phyloP scores from a whole-genome alignment of 1,140 invertebrate genomes.

The Drosophila nasuta region DNA sequence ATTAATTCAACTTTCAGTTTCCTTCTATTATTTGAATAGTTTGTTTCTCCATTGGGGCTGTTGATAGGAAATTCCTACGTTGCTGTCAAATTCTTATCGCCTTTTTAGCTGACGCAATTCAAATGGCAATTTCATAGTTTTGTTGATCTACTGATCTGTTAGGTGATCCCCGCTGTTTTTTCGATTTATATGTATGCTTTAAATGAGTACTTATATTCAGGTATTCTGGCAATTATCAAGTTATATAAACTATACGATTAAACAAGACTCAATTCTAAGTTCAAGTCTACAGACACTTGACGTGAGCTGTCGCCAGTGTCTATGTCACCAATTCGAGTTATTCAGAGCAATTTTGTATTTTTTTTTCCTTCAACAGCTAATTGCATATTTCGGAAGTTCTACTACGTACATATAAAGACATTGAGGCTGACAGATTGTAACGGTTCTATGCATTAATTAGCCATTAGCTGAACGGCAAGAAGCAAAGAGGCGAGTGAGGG shows the following conservation, averaged over 20 bases:
- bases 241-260: conserved; percentile 35
- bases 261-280: conserved; percentile 45
- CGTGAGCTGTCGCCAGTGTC: conserved; percentile 24
- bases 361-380: conserved; percentile 33
- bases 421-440: conserved; percentile 40
- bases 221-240: conserved; percentile 37
- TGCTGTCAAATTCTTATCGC: conserved; percentile 52
- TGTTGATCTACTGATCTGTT: conserved; percentile 20
- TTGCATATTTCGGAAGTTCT: conserved; percentile 69
- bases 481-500: not conserved
- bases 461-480: conserved; percentile 27
- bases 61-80: conserved; percentile 32
- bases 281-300: conserved; percentile 49
- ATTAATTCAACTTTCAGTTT: conserved; percentile 1
- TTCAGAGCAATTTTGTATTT: conserved; percentile 25
- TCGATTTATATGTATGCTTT: conserved; percentile 19
- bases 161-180: conserved; percentile 25
- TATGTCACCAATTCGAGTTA: conserved; percentile 48
- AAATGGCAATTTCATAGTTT: conserved; percentile 63
- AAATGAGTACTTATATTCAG: conserved; percentile 12
- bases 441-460: conserved; percentile 64
- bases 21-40: not conserved
- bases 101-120: conserved; percentile 64
- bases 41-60: not conserved
- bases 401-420: conserved; percentile 37